Base-by-base conservation (phyloP, 2,797 vertebrate genomes). In the Anguilla marmorata region DNA sequence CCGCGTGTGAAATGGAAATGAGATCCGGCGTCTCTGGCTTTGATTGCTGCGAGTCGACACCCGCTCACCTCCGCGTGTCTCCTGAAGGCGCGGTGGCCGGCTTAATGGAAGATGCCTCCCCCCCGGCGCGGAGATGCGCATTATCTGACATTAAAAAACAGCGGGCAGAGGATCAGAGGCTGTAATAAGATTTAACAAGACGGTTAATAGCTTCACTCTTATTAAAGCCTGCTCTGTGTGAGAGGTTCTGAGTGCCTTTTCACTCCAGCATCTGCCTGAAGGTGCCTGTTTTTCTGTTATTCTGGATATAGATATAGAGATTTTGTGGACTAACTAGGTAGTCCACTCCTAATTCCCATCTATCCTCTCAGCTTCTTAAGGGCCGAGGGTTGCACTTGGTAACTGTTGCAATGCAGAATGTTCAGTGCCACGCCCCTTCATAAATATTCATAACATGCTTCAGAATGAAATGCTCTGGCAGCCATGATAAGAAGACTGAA, bases 161-260 rank as follows among this genome's bases (percentile, higher is more conserved):
- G 84, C 52, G 12, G 24, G 41, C 56, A 85, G 50, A 33, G 84
- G 50, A 85, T 85, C 52, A 58, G 56, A 85, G 84, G 50, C 84
- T 85, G 50, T 60, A 85, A 85, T 85, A 60, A 58, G 84, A 30
- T 85, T 85, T 85, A 85, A 85, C 52, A 60, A 85, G 84, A 27
- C 54, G 27, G 54, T 33, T 85, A 85, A 85, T 85, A 85, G 56
- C 84, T 19, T 33, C n/a, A 4, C 84, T 37, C 84, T 85, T 54
- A 85, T 85, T 92, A 91, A 88, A 91, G 86, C 94, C 89, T 88
- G 91, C 92, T 91, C 93, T 91, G 92, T 89, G 85, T 89, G 52
- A 89, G 88, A 76, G 72, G 72, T 3, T 76, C 30, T 0, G 69
- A 76, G 72, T 37, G 30, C 30, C 7, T 76, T 37, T 16, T 76